Conservation (phyloP, 2,888 invertebrate genomes). For the Gryllus longicercus region DNA sequence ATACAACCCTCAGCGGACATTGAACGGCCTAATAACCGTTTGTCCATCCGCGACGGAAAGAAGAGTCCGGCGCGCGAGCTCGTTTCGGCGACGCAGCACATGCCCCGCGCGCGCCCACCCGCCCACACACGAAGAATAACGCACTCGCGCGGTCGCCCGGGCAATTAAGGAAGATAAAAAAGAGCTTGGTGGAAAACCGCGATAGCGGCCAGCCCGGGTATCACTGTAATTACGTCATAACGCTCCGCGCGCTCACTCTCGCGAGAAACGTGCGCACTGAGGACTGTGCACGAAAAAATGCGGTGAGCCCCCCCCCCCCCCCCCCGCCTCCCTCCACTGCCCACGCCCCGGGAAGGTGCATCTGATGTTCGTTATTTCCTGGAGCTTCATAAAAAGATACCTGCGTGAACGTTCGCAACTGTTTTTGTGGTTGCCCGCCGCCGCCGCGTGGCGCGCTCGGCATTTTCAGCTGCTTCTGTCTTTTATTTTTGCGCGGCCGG, state of each 20-base stretch:
- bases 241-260: not conserved
- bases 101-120: too few relatives aligned
- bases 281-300: not conserved
- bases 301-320: not conserved
- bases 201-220: slow-evolving; percentile 8
- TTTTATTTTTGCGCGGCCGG: not conserved
- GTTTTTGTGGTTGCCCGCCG: not conserved
- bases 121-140: not conserved
- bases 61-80: too few relatives aligned
- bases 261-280: not conserved
- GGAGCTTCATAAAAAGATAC: slow-evolving; percentile 9
- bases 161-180: not conserved
- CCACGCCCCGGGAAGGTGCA: not conserved
- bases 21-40: too few relatives aligned
- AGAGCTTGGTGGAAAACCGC: slow-evolving; percentile 17
- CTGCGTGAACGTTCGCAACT: not conserved
- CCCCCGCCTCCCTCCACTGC: not conserved
- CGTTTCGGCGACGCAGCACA: too few relatives aligned
- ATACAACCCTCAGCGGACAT: too few relatives aligned
- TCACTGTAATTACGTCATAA: slow-evolving; percentile 8
- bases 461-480: not conserved
- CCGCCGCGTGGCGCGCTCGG: not conserved
- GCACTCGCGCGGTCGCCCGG: not conserved
- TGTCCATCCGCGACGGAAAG: too few relatives aligned
- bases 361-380: slow-evolving; percentile 8